Percentiles rank a stretch among this genome's conserved stretches.
phyloP scores from a whole-genome alignment of 1,140 invertebrate genomes.

The Drosophila bipectinata region DNA sequence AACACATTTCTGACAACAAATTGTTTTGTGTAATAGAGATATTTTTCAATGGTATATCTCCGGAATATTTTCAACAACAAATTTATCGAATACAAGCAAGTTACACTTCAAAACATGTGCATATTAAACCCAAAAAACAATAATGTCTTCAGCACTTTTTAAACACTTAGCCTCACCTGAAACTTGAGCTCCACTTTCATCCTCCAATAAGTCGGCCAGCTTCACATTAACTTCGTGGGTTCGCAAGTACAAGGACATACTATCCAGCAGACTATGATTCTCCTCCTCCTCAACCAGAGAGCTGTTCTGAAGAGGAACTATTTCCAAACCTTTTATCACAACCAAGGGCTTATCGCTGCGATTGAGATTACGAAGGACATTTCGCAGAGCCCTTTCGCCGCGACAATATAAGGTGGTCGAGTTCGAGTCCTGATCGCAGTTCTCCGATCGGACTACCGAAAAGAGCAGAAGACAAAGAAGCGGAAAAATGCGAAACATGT shows the following conservation, averaged over 20 bases:
- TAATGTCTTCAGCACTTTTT: too few species aligned
- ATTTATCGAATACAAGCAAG: too few species aligned
- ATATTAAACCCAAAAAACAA: too few species aligned
- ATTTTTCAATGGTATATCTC: too few species aligned
- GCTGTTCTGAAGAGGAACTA: slow-evolving; percentile 63
- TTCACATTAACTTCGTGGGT: slow-evolving; percentile 89
- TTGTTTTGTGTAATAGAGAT: too few species aligned
- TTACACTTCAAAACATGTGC: too few species aligned
- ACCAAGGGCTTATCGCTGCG: slow-evolving; percentile 70
- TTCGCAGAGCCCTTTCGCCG: slow-evolving; percentile 67
- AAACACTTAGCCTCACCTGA: slow-evolving; percentile 34
- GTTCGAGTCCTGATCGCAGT: slow-evolving; percentile 44
- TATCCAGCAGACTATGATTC: slow-evolving; percentile 79
- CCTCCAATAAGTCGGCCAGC: slow-evolving; percentile 86
- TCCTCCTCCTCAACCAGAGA: slow-evolving; percentile 5
- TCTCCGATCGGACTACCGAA: slow-evolving; percentile 52
- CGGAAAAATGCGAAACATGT: slow-evolving; percentile 53
- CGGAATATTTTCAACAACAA: too few species aligned
- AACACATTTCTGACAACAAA: background rate
- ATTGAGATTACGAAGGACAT: slow-evolving; percentile 69
- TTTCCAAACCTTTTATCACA: slow-evolving; percentile 74
- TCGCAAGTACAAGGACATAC: slow-evolving; percentile 87
- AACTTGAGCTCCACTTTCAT: slow-evolving; percentile 32
- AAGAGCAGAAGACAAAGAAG: slow-evolving; percentile 55
- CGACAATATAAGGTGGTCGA: slow-evolving; percentile 65